Percentiles rank a stretch among this genome's conserved stretches.
These are phyloP conservation scores for Pelodiscus sinensis DNA, from an alignment of 2,113 vertebrate species.

Conservation along the genomic window DNA sequence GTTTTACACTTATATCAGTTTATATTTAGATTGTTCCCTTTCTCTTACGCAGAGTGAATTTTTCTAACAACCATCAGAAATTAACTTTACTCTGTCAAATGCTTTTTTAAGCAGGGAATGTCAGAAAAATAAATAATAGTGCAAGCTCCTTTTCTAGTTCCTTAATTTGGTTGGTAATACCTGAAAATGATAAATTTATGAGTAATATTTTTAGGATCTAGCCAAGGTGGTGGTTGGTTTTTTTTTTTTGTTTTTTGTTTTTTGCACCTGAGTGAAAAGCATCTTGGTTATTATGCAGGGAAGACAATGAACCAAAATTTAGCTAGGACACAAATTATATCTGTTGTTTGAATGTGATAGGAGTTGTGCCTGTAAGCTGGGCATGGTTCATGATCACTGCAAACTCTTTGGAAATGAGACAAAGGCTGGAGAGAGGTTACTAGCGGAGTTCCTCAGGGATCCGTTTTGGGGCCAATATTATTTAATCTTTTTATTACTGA, in stretches of 20 bases:
- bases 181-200: not conserved
- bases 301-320: not conserved
- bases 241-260: not conserved
- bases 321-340: not conserved
- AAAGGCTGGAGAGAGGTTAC: no score
- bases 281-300: not conserved
- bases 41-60: not conserved
- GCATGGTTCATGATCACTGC: rapidly evolving
- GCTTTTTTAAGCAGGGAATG: not conserved
- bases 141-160: not conserved
- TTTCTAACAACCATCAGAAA: not conserved
- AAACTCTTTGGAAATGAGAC: not conserved
- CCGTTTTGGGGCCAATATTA: no score
- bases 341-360: not conserved
- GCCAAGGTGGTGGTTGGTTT: no score
- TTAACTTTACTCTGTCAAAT: not conserved
- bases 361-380: not conserved
- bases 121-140: not conserved
- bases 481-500: no score
- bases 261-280: not conserved
- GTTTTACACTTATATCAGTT: not conserved
- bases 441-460: no score
- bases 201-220: not conserved
- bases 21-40: not conserved
- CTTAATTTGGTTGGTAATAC: not conserved